A percentile compares a stretch with the other conserved stretches of the same genome.
Conservation (phyloP, 2,888 invertebrate genomes). For the Cephus pulcher region DNA sequence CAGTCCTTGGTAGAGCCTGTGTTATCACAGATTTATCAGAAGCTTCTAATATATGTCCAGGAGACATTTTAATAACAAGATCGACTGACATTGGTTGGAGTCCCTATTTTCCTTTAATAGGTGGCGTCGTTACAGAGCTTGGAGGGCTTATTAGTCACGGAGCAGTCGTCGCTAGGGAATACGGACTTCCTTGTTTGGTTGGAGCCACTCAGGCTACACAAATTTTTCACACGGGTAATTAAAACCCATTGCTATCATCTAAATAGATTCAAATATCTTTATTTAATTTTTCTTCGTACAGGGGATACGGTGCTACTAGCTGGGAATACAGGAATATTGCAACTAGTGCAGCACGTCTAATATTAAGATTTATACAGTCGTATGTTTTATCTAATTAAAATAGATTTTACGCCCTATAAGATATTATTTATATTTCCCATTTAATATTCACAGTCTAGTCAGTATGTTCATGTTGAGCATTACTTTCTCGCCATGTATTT, state of each 20-base stretch:
- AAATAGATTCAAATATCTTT: not conserved
- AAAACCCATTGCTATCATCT: not conserved
- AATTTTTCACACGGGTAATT: conserved; percentile 74
- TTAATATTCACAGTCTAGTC: conserved; percentile 67
- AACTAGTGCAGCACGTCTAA: conserved; percentile 30
- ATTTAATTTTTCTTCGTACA: conserved; percentile 23
- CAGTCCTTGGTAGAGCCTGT: conserved; percentile 76
- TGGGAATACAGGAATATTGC: conserved; percentile 36
- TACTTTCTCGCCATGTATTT: conserved; percentile 89
- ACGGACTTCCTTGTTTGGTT: conserved; percentile 86
- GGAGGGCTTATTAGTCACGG: conserved; percentile 88
- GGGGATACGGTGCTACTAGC: conserved; percentile 41
- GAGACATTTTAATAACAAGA: conserved; percentile 82
- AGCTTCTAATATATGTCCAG: conserved; percentile 66
- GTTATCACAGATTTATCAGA: conserved; percentile 77
- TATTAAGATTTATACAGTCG: not conserved
- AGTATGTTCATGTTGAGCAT: conserved; percentile 83
- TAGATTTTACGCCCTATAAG: not conserved
- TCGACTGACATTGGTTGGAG: conserved; percentile 88
- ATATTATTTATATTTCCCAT: not conserved
- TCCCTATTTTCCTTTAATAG: conserved; percentile 83
- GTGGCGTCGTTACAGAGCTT: conserved; percentile 84
- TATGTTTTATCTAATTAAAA: not conserved
- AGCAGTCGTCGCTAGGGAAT: conserved; percentile 86
- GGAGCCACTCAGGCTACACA: conserved; percentile 77